Base-by-base conservation (phyloP, 2,888 invertebrate species). In the Proisotoma minuta region DNA sequence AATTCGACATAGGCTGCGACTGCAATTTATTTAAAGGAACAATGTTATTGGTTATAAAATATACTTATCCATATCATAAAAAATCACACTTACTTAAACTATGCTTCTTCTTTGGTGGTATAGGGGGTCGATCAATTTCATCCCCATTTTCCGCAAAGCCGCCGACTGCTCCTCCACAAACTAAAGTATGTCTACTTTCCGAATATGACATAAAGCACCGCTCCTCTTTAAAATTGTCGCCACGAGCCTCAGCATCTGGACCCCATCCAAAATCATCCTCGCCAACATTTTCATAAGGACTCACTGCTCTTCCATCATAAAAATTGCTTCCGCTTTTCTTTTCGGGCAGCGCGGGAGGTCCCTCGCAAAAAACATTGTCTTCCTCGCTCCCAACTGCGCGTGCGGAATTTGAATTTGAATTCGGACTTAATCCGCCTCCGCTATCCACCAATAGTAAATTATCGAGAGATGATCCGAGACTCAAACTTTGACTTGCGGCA, bases 31-130 rank as follows among this genome's bases (percentile, higher is more conserved):
- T n/a, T n/a, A n/a, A n/a, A n/a, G n/a, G n/a, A n/a, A n/a, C n/a
- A n/a, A n/a, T n/a, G n/a, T n/a, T n/a, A n/a, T n/a, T n/a, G n/a
- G n/a, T n/a, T n/a, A n/a, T n/a, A n/a, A n/a, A n/a, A n/a, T n/a
- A n/a, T n/a, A n/a, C n/a, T n/a, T n/a, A n/a, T n/a, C n/a, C n/a
- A n/a, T n/a, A n/a, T n/a, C n/a, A n/a, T n/a, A n/a, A n/a, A n/a
- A n/a, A n/a, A n/a, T n/a, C n/a, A n/a, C n/a, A 62, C 70, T 66
- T 67, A 73, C 73, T 73, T 15, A 73, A 57, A 93, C 94, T 94
- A 83, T 95, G 90, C 79, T 89, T 88, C 80, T 93, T 93, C 82
- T 95, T 95, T 50, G 89, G 86, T 47, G 95, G 95, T 70, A 95
- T 81, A 54, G 95, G 95, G 66, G 95, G 95, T 68, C 93, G 90